These are phyloP conservation scores for Brachypodius melanocephalos DNA, from an alignment of 2,113 vertebrate species.

Conservation along the genomic window DNA sequence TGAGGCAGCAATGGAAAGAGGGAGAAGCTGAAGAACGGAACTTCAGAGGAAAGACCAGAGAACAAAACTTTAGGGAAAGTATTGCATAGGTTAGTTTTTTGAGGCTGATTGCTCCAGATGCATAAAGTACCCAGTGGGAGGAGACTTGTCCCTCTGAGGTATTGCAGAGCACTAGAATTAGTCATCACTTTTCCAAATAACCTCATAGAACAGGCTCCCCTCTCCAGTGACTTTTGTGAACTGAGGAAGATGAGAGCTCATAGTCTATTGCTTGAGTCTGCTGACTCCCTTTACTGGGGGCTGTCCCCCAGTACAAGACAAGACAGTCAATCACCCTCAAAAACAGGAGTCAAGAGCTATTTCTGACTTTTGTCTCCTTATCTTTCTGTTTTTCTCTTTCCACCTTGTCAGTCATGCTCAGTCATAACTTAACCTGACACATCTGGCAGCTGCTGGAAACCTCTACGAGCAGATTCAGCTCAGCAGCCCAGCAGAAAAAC, in stretches of 20 bases:
- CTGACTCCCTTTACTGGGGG: background rate
- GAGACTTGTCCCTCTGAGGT: background rate
- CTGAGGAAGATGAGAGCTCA: background rate
- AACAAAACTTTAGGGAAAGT: background rate
- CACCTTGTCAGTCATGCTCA: background rate
- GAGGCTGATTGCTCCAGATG: background rate
- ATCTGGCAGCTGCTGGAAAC: background rate
- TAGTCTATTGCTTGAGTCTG: background rate
- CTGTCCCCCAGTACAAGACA: background rate
- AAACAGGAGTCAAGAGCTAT: background rate
- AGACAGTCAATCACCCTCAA: background rate
- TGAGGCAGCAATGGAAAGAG: background rate
- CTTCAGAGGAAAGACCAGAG: background rate
- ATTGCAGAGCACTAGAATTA: background rate
- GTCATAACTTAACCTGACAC: background rate
- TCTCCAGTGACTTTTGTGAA: background rate
- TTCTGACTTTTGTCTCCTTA: background rate
- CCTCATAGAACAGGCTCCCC: background rate
- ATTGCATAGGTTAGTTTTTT: background rate
- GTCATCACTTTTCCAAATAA: background rate
- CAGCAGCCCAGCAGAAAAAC: background rate
- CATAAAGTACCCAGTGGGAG: background rate
- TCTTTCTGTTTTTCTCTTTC: background rate
- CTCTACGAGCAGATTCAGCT: background rate
- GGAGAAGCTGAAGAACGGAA: background rate